These are phyloP conservation scores for Anoura caudifer DNA, from an alignment of 2,113 vertebrate species.

Conservation along the genomic window DNA sequence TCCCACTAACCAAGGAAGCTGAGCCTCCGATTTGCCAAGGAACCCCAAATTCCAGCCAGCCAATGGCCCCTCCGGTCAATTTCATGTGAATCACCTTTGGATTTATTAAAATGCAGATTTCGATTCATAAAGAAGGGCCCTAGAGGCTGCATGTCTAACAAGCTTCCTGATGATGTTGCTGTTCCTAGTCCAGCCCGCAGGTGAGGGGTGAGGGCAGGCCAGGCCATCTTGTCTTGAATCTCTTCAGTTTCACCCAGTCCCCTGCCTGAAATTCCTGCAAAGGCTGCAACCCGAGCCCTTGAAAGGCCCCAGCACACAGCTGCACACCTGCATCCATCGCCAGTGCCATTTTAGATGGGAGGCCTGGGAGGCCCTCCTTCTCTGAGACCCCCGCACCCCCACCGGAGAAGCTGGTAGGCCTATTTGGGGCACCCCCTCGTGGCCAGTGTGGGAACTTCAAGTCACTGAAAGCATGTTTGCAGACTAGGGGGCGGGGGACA, in stretches of 20 bases:
- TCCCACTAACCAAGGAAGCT: neutral
- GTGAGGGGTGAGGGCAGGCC: neutral
- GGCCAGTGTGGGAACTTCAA: conserved; percentile 85
- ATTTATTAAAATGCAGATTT: neutral
- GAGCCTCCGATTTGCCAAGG: neutral
- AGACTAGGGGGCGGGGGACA: neutral
- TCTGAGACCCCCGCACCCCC: conserved; percentile 78
- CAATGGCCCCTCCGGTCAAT: neutral
- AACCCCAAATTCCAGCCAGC: neutral
- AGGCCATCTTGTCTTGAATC: neutral
- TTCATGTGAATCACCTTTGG: neutral
- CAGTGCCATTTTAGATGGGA: conserved; percentile 52
- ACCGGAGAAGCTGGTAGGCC: conserved; percentile 80
- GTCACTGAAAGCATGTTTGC: conserved; percentile 80
- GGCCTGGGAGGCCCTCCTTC: conserved; percentile 75
- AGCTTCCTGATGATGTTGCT: neutral
- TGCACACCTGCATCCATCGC: rapidly evolving
- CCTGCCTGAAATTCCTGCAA: neutral
- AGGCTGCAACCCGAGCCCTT: rapidly evolving
- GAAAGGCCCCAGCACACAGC: neutral
- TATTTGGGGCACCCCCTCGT: conserved; percentile 78
- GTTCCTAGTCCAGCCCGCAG: neutral
- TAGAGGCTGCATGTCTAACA: neutral
- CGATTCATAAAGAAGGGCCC: neutral
- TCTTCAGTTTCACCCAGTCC: neutral